phyloP scores from a whole-genome alignment of 2,797 vertebrate species.

The Sebastes variabilis region DNA sequence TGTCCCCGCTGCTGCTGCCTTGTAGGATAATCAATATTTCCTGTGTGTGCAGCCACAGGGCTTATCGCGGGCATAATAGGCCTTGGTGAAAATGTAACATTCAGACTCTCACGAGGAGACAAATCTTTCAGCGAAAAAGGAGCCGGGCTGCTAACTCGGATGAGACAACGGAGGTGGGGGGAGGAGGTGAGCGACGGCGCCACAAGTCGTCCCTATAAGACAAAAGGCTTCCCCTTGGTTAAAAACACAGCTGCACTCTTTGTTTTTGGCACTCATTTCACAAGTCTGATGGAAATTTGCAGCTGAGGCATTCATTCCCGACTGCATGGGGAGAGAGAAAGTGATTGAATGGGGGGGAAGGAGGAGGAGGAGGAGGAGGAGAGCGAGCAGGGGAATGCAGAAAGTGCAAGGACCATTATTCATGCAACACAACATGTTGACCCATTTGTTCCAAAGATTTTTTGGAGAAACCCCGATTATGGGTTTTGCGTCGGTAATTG shows the following conservation, averaged over 20 bases:
- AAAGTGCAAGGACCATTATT: slow-evolving; percentile 48
- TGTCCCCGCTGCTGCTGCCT: slow-evolving; percentile 35
- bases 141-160: slow-evolving; percentile 18
- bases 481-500: slow-evolving; percentile 60
- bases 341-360: slow-evolving; percentile 19
- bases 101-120: slow-evolving; percentile 32
- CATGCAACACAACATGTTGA: slow-evolving; percentile 62
- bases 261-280: slow-evolving; percentile 67
- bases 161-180: slow-evolving; percentile 19
- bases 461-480: slow-evolving; percentile 58
- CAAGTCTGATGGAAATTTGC: slow-evolving; percentile 68
- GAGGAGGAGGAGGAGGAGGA: not conserved
- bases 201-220: slow-evolving; percentile 50
- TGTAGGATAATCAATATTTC: slow-evolving; percentile 59
- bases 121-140: slow-evolving; percentile 30
- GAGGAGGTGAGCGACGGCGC: not conserved
- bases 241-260: slow-evolving; percentile 70
- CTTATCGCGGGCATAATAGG: slow-evolving; percentile 45
- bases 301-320: slow-evolving; percentile 66
- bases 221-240: slow-evolving; percentile 61
- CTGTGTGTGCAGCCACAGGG: slow-evolving; percentile 41
- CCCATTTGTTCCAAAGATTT: slow-evolving; percentile 66
- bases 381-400: slow-evolving; percentile 7
- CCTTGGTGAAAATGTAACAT: slow-evolving; percentile 41
- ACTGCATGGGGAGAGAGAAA: slow-evolving; percentile 13